Percentiles rank a stretch among this genome's conserved stretches.
These are phyloP conservation scores for Hetaerina americana DNA, from an alignment of 1,140 invertebrate genomes.

Conservation along the genomic window DNA sequence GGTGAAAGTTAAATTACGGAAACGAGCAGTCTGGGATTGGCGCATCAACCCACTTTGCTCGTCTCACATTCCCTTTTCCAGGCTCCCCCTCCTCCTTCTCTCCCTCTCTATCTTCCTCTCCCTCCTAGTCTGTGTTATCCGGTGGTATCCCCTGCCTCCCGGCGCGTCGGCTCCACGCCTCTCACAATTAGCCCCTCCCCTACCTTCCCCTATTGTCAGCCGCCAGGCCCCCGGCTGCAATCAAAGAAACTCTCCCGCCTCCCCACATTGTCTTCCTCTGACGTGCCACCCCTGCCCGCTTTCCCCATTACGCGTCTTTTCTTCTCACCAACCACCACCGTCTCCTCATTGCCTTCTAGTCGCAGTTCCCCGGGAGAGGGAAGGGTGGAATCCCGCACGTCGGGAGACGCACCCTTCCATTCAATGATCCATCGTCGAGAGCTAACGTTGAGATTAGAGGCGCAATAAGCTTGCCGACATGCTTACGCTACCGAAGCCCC, in stretches of 20 bases:
- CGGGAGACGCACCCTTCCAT: too few relatives aligned
- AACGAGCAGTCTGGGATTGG: too few relatives aligned
- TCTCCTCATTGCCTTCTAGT: too few relatives aligned
- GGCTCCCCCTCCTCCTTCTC: neutral
- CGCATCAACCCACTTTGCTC: too few relatives aligned
- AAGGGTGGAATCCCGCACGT: too few relatives aligned
- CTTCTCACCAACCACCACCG: neutral
- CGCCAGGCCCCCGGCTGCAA: neutral
- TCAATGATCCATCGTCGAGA: too few relatives aligned
- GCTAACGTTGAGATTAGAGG: too few relatives aligned
- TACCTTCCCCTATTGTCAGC: too few relatives aligned
- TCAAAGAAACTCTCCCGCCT: neutral
- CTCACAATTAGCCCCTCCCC: neutral
- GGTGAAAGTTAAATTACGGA: too few relatives aligned
- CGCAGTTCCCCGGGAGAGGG: too few relatives aligned
- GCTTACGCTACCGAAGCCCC: too few relatives aligned
- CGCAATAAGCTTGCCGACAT: too few relatives aligned
- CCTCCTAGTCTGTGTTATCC: neutral
- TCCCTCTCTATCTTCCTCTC: neutral
- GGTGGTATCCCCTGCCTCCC: neutral
- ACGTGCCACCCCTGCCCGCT: neutral
- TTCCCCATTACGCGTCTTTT: neutral
- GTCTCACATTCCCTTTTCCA: neutral
- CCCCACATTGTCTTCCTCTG: neutral
- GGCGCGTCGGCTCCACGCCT: neutral